These are phyloP conservation scores for Porites divaricata DNA, from an alignment of 92 coral and sea anemone species.

Conservation along the genomic window DNA sequence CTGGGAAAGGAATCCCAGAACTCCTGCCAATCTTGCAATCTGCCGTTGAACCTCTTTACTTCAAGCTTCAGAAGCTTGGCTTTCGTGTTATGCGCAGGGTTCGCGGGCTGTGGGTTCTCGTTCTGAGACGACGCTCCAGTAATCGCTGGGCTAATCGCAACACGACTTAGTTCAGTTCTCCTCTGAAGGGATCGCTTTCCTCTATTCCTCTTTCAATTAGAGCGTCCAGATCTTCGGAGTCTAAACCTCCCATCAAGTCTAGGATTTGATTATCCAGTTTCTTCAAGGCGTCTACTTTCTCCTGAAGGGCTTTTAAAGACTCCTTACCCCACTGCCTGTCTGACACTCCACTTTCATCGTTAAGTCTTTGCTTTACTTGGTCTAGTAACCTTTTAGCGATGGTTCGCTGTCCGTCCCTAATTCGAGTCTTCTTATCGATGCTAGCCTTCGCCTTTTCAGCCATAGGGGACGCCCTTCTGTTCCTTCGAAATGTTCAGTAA, in stretches of 20 bases:
- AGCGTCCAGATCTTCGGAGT: not conserved
- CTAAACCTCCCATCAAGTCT: conserved; percentile 7
- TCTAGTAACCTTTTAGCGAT: not conserved
- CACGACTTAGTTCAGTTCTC: conserved; percentile 25
- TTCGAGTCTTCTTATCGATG: not conserved
- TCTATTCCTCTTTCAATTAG: conserved; percentile 35
- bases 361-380: conserved; percentile 2
- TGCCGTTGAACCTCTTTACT: conserved; percentile 48
- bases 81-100: not conserved
- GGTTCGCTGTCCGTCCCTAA: not conserved
- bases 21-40: conserved; percentile 68
- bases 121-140: not conserved
- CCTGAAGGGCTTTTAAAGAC: not conserved
- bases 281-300: conserved; percentile 1
- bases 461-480: not conserved
- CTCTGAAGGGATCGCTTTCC: conserved; percentile 34
- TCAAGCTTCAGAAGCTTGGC: conserved; percentile 25
- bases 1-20: conserved; percentile 73
- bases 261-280: conserved; percentile 3
- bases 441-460: not conserved
- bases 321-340: conserved; percentile 3
- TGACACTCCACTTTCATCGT: conserved; percentile 9
- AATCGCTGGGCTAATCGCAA: not conserved
- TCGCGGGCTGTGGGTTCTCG: not conserved
- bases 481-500: not conserved